These are phyloP conservation scores for Notamacropus eugenii DNA, from an alignment of 2,797 vertebrate genomes.

Conservation along the genomic window DNA sequence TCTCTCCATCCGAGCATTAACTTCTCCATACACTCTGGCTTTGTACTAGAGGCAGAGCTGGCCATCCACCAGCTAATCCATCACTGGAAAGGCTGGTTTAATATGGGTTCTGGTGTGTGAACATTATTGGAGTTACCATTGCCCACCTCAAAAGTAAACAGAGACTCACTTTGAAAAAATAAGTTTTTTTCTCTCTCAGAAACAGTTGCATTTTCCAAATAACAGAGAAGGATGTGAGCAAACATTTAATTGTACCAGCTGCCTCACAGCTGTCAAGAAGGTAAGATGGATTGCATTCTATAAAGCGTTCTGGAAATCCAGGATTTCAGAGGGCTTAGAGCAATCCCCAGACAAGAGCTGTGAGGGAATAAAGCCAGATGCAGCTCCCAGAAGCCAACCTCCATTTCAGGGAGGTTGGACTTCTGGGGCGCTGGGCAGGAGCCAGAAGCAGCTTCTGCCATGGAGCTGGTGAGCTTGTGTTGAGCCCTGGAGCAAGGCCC, in stretches of 20 bases:
- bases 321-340: constrained; percentile 72
- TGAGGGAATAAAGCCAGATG: constrained; percentile 64
- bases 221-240: constrained; percentile 11
- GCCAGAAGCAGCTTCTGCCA: constrained; percentile 4
- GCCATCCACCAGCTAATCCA: neutral
- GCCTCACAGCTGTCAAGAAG: constrained; percentile 42
- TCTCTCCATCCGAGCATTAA: constrained; percentile 55
- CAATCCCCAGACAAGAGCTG: constrained; percentile 73
- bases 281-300: constrained; percentile 30
- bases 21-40: constrained; percentile 23
- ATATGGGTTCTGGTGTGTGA: neutral
- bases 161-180: neutral
- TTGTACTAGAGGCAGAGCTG: neutral
- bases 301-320: constrained; percentile 71
- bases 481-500: neutral
- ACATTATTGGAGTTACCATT: neutral
- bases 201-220: neutral
- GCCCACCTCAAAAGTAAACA: neutral
- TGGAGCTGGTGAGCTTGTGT: neutral
- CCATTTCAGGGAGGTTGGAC: constrained; percentile 61
- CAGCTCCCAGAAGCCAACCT: constrained; percentile 32
- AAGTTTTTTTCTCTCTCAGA: neutral
- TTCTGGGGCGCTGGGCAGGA: constrained; percentile 55
- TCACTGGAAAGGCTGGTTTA: neutral
- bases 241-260: constrained; percentile 36